Base-by-base conservation (phyloP, 2,797 vertebrate species). In the Rhinatrema bivittatum region DNA sequence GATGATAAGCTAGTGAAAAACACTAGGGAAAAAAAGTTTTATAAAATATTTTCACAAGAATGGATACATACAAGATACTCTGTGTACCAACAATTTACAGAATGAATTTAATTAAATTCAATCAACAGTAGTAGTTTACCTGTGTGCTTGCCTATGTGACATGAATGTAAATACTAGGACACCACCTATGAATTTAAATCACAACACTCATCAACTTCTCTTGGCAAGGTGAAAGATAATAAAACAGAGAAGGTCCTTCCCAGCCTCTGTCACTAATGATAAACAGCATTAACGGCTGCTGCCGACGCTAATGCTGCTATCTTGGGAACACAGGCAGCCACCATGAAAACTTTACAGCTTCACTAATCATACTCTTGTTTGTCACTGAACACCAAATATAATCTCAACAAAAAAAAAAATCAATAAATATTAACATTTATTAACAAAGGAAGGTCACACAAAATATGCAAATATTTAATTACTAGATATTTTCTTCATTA, bases 261-360 rank as follows among this genome's bases (percentile, higher is more conserved):
- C 68, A 77, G 68, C 45, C 70, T 85, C 76, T 85, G 87, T 75
- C 74, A 72, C 70, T 85, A 79, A 87, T 86, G 86, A 90, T 84
- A 86, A 91, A 90, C 72, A 80, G 72, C 72, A 87, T 85, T 87
- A 87, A 77, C 77, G 78, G 62, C 73, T 82, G 81, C 68, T 79
- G 60, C 70, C 83, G 76, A 71, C 62, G 53, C 72, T 89, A 84
- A 84, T 81, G 78, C 77, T 67, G 56, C 81, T 83, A 89, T 89
- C 85, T 83, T 68, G 78, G 64, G 78, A 87, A 59, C 68, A 51
- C 85, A 86, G 81, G 72, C 78, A 81, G 69, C 64, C 68, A 79
- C 81, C 62, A 76, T 57, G 75, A 88, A 70, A 79, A 82, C 73
- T 68, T 81, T 70, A 80, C 72, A 71, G 80, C 74, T 82, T 75